Evolutionary conservation across 2,113 vertebrate species (phyloP).

Genomic region (Sapayoa aenigma): DNA sequence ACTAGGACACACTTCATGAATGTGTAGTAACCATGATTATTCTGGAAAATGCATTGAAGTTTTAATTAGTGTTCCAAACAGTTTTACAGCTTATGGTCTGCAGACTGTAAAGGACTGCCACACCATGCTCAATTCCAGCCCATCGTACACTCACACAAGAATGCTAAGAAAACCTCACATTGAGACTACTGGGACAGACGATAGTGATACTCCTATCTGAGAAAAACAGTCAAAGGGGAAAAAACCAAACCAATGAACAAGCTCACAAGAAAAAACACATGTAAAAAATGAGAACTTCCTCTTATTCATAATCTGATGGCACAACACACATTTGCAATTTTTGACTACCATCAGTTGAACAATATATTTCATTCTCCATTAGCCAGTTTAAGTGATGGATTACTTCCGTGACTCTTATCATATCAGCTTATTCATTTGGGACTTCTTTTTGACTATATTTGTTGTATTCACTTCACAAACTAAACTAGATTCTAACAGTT

Average conservation of each 20-base stretch:
- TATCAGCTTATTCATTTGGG: background rate
- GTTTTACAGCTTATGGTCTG: background rate
- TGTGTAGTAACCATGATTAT: fast-evolving
- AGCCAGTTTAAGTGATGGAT: background rate
- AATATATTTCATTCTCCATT: background rate
- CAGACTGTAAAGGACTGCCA: background rate
- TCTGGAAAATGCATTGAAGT: background rate
- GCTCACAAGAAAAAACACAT: background rate
- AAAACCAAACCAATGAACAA: fast-evolving
- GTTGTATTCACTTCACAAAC: background rate
- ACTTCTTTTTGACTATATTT: background rate
- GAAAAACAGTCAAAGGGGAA: background rate
- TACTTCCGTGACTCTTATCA: background rate
- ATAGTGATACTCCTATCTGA: too few species aligned
- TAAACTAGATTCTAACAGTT: background rate
- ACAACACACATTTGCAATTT: background rate
- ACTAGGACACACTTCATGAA: background rate
- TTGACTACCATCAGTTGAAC: background rate
- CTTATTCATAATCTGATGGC: background rate
- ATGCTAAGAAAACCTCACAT: background rate
- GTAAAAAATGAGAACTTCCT: background rate
- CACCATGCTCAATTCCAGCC: background rate
- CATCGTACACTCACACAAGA: background rate
- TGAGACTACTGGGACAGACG: background rate
- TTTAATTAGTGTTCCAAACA: background rate